Conservation (phyloP, 2,888 invertebrate species). For the Athetis lepigone region DNA sequence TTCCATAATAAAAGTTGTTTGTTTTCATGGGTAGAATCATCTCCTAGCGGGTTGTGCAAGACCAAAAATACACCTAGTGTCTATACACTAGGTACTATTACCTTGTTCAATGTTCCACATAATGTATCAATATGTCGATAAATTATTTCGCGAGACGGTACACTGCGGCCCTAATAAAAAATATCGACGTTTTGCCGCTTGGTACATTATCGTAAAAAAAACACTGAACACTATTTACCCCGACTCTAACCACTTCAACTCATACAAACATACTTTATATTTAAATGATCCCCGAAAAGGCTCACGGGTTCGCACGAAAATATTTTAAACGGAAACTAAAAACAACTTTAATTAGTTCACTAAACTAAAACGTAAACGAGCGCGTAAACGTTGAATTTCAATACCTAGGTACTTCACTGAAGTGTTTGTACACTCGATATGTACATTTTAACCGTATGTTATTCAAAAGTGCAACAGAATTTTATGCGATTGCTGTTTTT, state of each 20-base stretch:
- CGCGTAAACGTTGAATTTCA: conserved; percentile 52
- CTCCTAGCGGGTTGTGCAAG: too few relatives aligned
- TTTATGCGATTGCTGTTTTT: conserved; percentile 7
- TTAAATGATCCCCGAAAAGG: conserved; percentile 37
- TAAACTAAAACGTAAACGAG: conserved; percentile 45
- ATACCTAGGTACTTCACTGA: conserved; percentile 29
- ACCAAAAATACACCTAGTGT: too few relatives aligned
- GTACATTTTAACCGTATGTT: conserved; percentile 10
- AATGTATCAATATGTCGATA: too few relatives aligned
- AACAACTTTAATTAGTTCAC: conserved; percentile 53
- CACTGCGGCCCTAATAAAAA: too few relatives aligned
- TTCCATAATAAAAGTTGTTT: too few relatives aligned
- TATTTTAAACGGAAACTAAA: conserved; percentile 43
- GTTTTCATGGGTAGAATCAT: too few relatives aligned
- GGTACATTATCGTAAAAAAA: too few relatives aligned
- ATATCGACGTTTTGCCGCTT: too few relatives aligned
- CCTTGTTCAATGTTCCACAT: too few relatives aligned
- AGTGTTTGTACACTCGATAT: conserved; percentile 25
- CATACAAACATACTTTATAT: conserved; percentile 16
- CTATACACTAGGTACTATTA: too few relatives aligned
- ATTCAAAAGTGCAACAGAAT: conserved; percentile 25
- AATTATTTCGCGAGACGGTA: too few relatives aligned
- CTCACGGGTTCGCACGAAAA: conserved; percentile 35
- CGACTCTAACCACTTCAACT: conserved; percentile 1
- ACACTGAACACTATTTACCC: too few relatives aligned